Percentiles rank a stretch among this genome's conserved stretches.
Evolutionary conservation across 1,140 invertebrate genomes (phyloP).

Genomic region (Acromyrmex charruanus): DNA sequence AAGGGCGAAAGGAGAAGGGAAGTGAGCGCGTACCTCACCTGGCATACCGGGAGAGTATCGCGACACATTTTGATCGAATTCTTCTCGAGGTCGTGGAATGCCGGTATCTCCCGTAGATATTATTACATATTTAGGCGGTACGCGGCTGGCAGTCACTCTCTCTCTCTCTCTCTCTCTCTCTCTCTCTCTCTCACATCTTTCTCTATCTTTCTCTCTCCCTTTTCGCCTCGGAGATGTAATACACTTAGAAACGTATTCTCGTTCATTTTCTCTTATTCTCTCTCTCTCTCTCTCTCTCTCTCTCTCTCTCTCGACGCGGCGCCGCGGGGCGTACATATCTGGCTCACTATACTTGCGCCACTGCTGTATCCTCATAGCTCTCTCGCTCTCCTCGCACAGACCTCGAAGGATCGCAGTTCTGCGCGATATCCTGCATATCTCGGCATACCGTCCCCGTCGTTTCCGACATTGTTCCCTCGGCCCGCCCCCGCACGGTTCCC

Average conservation of each 20-base stretch:
- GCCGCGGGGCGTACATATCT: constrained; percentile 79
- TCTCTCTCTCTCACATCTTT: too few species aligned
- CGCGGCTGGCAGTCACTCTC: constrained; percentile 64
- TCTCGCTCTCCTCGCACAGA: constrained; percentile 62
- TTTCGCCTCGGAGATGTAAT: constrained; percentile 74
- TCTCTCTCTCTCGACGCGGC: constrained; percentile 53
- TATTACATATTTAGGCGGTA: constrained; percentile 84
- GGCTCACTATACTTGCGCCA: constrained; percentile 68
- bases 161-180: constrained; percentile 10
- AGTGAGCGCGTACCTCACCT: constrained; percentile 77
- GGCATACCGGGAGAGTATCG: constrained; percentile 80
- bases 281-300: constrained; percentile 1
- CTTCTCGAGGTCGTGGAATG: constrained; percentile 78
- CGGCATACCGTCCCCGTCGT: constrained; percentile 79
- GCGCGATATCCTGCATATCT: constrained; percentile 83
- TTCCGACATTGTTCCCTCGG: constrained; percentile 77
- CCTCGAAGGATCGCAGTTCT: constrained; percentile 79
- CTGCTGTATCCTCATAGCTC: constrained; percentile 64
- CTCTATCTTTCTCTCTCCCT: neutral
- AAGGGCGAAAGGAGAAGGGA: constrained; percentile 72
- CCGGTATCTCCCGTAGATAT: constrained; percentile 80
- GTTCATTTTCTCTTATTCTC: neutral
- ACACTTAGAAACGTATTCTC: constrained; percentile 77
- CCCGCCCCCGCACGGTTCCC: constrained; percentile 63
- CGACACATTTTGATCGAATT: constrained; percentile 83